phyloP scores from a whole-genome alignment of 2,113 vertebrate genomes.

The Melanotaenia duboulayi region DNA sequence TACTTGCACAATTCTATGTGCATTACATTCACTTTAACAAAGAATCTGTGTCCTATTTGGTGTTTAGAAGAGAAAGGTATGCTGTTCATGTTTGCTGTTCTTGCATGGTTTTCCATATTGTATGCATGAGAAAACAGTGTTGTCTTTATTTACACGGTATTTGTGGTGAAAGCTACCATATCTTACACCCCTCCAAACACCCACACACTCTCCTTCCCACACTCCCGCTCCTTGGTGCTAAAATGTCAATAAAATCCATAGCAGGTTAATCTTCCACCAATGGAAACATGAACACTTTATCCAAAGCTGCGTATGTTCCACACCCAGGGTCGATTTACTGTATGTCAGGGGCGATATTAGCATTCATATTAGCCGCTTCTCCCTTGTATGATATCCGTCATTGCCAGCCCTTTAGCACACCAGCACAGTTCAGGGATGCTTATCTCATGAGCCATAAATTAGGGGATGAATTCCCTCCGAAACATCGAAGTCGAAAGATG shows the following conservation, averaged over 20 bases:
- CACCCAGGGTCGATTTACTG: conserved; percentile 79
- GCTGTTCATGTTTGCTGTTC: conserved; percentile 3
- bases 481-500: conserved; percentile 73
- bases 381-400: conserved; percentile 78
- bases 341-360: conserved; percentile 80
- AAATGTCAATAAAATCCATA: conserved; percentile 81
- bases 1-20: too few species aligned
- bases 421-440: conserved; percentile 77
- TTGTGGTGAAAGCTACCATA: conserved; percentile 19
- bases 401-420: conserved; percentile 73
- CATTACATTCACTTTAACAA: not conserved
- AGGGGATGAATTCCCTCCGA: conserved; percentile 77
- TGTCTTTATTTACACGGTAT: conserved; percentile 35
- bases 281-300: conserved; percentile 81
- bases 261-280: conserved; percentile 76
- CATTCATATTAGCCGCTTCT: conserved; percentile 79
- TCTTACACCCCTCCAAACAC: conserved; percentile 14
- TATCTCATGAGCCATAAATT: conserved; percentile 83
- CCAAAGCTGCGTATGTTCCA: conserved; percentile 77
- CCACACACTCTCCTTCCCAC: conserved; percentile 51
- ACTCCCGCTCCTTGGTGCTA: conserved; percentile 49
- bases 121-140: conserved; percentile 6
- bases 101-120: conserved; percentile 15
- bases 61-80: not conserved
- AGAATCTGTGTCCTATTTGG: not conserved